These are phyloP conservation scores for Caerostris darwini DNA, from an alignment of 1,140 invertebrate genomes.

Conservation along the genomic window DNA sequence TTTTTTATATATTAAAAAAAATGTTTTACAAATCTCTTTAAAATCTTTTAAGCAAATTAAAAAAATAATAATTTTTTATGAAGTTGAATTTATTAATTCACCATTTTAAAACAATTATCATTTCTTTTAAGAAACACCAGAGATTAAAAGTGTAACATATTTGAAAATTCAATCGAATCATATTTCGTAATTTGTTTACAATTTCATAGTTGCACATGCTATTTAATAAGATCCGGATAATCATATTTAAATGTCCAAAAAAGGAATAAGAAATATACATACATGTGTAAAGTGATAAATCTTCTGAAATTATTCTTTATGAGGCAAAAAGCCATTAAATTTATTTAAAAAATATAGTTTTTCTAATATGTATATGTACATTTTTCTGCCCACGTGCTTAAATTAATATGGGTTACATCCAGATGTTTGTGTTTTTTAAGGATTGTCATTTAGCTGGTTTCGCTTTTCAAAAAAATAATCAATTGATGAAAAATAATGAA, in stretches of 20 bases:
- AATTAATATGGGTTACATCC: neutral
- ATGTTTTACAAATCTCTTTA: too few relatives aligned
- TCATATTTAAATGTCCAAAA: neutral
- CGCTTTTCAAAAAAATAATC: neutral
- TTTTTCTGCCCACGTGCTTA: conserved; percentile 42
- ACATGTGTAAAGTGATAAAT: neutral
- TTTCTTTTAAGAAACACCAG: too few relatives aligned
- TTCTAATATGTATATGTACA: neutral
- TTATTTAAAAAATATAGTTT: conserved; percentile 7
- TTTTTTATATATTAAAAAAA: too few relatives aligned
- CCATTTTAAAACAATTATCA: too few relatives aligned
- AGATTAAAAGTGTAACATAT: neutral
- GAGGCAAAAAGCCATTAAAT: neutral
- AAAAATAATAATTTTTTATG: too few relatives aligned
- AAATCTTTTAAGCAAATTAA: too few relatives aligned
- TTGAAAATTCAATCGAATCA: neutral
- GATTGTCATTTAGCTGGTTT: neutral
- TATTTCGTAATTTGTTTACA: conserved; percentile 39
- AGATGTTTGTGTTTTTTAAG: neutral
- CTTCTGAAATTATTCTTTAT: neutral
- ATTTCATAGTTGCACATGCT: neutral
- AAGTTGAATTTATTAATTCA: too few relatives aligned
- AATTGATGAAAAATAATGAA: neutral
- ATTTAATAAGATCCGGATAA: neutral
- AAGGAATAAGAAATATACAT: neutral